A percentile compares a stretch with the other conserved stretches of the same genome.
These are phyloP conservation scores for Sebastes minor DNA, from an alignment of 2,797 vertebrate genomes.

Conservation along the genomic window DNA sequence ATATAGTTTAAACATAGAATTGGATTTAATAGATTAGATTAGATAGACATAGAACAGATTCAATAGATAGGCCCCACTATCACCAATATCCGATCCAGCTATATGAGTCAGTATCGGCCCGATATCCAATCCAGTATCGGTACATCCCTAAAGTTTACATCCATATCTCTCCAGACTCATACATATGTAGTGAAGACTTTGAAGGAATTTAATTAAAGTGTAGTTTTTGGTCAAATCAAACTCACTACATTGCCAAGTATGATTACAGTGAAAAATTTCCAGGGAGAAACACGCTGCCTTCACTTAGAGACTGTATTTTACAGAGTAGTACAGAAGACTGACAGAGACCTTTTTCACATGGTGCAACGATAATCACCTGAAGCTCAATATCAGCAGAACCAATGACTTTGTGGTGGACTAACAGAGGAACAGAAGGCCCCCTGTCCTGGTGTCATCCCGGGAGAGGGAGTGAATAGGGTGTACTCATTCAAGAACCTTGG, in stretches of 20 bases:
- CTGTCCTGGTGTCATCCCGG: neutral
- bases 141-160: too few relatives aligned
- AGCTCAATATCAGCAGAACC: neutral
- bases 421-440: neutral
- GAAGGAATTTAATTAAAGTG: neutral
- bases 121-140: too few relatives aligned
- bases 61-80: too few relatives aligned
- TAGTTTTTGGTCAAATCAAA: too few relatives aligned
- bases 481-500: too few relatives aligned
- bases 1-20: too few relatives aligned
- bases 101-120: too few relatives aligned
- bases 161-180: neutral
- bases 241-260: too few relatives aligned
- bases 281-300: neutral
- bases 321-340: neutral
- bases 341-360: neutral
- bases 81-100: too few relatives aligned
- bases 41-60: too few relatives aligned
- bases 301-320: neutral
- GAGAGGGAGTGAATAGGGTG: neutral
- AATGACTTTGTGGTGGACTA: neutral
- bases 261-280: neutral
- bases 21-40: too few relatives aligned
- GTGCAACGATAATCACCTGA: neutral
- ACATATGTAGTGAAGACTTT: neutral